Percentiles rank a stretch among this genome's conserved stretches.
Conservation (phyloP, 2,888 invertebrate genomes). For the Cyclophora albipunctata region DNA sequence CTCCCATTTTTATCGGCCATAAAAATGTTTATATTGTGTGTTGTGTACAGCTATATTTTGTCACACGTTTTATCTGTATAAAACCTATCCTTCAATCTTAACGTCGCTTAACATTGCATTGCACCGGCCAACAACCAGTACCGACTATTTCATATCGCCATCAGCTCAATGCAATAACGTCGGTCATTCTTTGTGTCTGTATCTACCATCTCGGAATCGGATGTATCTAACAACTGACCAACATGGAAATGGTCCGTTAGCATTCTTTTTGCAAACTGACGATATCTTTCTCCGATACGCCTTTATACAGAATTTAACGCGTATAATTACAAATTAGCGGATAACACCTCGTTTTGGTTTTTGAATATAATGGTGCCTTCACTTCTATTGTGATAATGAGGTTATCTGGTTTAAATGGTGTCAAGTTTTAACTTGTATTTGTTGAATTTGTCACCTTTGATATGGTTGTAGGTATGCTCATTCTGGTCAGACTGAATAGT, state of each 20-base stretch:
- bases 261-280: conserved; percentile 53
- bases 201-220: conserved; percentile 30
- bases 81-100: neutral
- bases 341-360: conserved; percentile 32
- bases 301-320: conserved; percentile 52
- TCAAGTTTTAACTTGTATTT: no score
- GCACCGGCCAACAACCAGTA: conserved; percentile 1
- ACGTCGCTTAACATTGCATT: conserved; percentile 8
- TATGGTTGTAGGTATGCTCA: no score
- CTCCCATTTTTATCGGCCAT: no score
- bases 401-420: neutral
- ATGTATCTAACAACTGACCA: conserved; percentile 30
- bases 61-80: no score
- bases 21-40: no score
- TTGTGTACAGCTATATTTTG: no score
- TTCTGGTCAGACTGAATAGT: no score
- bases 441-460: no score
- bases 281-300: conserved; percentile 40
- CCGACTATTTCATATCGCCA: conserved; percentile 9
- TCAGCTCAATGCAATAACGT: conserved; percentile 21
- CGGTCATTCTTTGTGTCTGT: conserved; percentile 35
- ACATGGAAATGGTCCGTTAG: conserved; percentile 55
- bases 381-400: neutral
- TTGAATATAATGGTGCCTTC: conserved; percentile 24
- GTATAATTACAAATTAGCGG: conserved; percentile 53